Conservation (phyloP, 2,113 vertebrate genomes). For the Otus sunia region DNA sequence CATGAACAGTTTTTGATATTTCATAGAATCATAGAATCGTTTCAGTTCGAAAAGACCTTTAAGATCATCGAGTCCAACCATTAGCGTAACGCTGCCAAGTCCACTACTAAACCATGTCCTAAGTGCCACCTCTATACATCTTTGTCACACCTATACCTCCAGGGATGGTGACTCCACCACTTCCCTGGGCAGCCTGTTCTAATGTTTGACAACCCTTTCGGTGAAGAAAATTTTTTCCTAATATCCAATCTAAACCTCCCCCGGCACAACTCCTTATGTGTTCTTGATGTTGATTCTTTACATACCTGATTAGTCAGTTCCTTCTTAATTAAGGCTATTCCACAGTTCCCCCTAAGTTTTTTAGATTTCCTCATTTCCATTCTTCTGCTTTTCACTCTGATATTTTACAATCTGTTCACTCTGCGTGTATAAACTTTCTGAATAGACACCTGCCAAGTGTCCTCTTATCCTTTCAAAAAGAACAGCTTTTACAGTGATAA, state of each 20-base stretch:
- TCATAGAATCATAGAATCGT: neutral
- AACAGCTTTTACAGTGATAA: neutral
- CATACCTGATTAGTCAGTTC: neutral
- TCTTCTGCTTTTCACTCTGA: neutral
- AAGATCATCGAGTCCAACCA: no score
- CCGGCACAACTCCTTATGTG: neutral
- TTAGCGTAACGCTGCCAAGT: no score
- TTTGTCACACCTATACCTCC: no score
- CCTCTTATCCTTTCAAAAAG: neutral
- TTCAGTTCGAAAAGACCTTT: no score
- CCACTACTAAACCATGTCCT: no score
- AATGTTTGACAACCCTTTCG: no score
- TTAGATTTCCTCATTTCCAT: neutral
- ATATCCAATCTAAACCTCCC: no score
- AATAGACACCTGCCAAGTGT: neutral
- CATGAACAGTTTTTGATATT: neutral
- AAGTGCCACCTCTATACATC: no score
- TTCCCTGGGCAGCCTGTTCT: no score
- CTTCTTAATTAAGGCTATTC: neutral
- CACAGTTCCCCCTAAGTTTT: neutral
- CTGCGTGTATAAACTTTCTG: neutral
- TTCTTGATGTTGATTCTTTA: conserved; percentile 12
- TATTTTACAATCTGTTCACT: neutral
- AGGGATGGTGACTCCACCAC: no score
- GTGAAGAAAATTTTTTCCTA: no score